phyloP scores from a whole-genome alignment of 2,888 invertebrate genomes.

The Zygogramma bicolorata region DNA sequence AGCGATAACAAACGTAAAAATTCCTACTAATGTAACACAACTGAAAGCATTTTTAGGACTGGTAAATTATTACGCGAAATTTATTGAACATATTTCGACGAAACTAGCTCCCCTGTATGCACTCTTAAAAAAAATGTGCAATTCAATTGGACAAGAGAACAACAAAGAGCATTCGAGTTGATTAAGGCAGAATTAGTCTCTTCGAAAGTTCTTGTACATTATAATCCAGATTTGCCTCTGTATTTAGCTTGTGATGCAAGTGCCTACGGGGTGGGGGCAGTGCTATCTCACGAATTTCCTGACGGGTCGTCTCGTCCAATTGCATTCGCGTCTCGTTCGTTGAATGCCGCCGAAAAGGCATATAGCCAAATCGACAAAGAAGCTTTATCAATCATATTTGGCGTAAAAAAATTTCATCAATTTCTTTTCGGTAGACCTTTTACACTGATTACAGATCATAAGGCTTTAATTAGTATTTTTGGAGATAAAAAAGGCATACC shows the following conservation, averaged over 20 bases:
- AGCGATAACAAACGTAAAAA: slow-evolving; percentile 35
- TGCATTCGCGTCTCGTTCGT: slow-evolving; percentile 10
- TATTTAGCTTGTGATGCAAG: slow-evolving; percentile 2
- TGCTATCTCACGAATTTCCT: too few relatives aligned
- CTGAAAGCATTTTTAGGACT: slow-evolving; percentile 25
- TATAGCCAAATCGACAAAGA: slow-evolving; percentile 19
- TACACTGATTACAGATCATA: slow-evolving; percentile 27
- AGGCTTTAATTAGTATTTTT: slow-evolving; percentile 23
- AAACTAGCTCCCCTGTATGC: background rate
- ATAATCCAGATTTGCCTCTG: slow-evolving; percentile 4
- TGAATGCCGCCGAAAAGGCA: slow-evolving; percentile 3
- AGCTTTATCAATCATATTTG: slow-evolving; percentile 16
- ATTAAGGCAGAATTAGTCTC: background rate
- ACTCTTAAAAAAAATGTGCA: slow-evolving; percentile 11
- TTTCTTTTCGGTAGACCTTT: slow-evolving; percentile 13
- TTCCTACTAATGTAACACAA: slow-evolving; percentile 35
- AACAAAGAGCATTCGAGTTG: background rate
- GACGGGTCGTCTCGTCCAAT: slow-evolving; percentile 13
- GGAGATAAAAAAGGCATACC: slow-evolving; percentile 19
- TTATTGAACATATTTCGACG: slow-evolving; percentile 33
- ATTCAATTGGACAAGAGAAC: background rate
- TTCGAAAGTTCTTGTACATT: slow-evolving; percentile 6
- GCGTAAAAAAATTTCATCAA: slow-evolving; percentile 15
- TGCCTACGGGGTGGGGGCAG: slow-evolving; percentile 5
- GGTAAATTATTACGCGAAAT: slow-evolving; percentile 43